A percentile compares a stretch with the other conserved stretches of the same genome.
phyloP scores from a whole-genome alignment of 2,888 invertebrate species.

The Drosophila neotestacea region DNA sequence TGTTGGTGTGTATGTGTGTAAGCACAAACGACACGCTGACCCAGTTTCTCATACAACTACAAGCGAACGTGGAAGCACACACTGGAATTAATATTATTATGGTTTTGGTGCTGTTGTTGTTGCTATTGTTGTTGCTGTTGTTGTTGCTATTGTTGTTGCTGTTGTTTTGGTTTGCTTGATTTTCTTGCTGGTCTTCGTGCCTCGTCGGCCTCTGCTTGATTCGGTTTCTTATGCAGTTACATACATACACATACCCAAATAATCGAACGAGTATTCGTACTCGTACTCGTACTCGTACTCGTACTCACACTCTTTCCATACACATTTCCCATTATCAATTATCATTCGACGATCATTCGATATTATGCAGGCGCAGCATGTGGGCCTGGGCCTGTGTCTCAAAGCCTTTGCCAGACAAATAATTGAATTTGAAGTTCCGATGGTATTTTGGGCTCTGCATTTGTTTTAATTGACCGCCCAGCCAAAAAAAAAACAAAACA shows the following conservation, averaged over 20 bases:
- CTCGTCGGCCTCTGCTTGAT: slow-evolving; percentile 49
- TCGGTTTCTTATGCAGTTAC: slow-evolving; percentile 70
- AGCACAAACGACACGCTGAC: slow-evolving; percentile 82
- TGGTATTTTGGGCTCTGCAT: slow-evolving; percentile 44
- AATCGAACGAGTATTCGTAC: slow-evolving; percentile 35
- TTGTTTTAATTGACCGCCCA: slow-evolving; percentile 60
- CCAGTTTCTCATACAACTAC: slow-evolving; percentile 81
- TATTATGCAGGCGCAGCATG: slow-evolving; percentile 57
- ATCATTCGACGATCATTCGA: slow-evolving; percentile 62
- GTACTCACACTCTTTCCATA: slow-evolving; percentile 10
- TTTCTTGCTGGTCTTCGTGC: slow-evolving; percentile 73
- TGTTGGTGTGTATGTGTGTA: slow-evolving; percentile 48
- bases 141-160: slow-evolving; percentile 52
- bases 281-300: slow-evolving; percentile 9
- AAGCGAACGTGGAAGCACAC: slow-evolving; percentile 73
- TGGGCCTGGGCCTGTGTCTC: slow-evolving; percentile 13
- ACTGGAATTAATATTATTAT: slow-evolving; percentile 81
- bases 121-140: slow-evolving; percentile 44
- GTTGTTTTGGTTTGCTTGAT: slow-evolving; percentile 70
- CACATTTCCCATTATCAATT: slow-evolving; percentile 71
- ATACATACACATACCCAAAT: slow-evolving; percentile 28
- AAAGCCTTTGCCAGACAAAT: slow-evolving; percentile 51
- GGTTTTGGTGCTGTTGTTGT: slow-evolving; percentile 60
- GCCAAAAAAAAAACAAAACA: slow-evolving; percentile 11
- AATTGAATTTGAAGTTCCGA: slow-evolving; percentile 49